These are phyloP conservation scores for Hipparchia sbordonii DNA, from an alignment of 2,888 invertebrate species.

Conservation along the genomic window DNA sequence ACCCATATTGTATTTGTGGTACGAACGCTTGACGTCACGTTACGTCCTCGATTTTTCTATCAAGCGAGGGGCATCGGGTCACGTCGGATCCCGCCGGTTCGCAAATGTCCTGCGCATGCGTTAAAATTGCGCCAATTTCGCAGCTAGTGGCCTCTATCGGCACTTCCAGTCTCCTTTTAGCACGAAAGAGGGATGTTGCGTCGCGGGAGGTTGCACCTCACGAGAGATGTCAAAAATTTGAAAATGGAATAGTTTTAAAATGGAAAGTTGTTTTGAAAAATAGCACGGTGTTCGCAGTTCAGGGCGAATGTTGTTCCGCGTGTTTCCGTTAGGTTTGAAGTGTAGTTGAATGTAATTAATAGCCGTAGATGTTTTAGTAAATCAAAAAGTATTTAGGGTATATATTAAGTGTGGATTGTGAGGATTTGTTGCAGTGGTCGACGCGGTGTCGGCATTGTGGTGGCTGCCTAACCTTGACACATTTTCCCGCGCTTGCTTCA, in stretches of 20 bases:
- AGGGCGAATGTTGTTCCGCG: slow-evolving; percentile 43
- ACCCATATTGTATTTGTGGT: slow-evolving; percentile 71
- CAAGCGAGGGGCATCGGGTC: slow-evolving; percentile 74
- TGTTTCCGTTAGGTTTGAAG: slow-evolving; percentile 36
- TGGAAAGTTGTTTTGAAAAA: slow-evolving; percentile 44
- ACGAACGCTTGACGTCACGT: slow-evolving; percentile 76
- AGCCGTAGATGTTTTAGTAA: slow-evolving; percentile 31
- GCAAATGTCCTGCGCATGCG: slow-evolving; percentile 73
- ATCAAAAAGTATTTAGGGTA: slow-evolving; percentile 41
- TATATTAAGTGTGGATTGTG: slow-evolving; percentile 50
- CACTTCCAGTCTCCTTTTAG: slow-evolving; percentile 66
- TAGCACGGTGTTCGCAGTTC: slow-evolving; percentile 45
- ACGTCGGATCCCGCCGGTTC: slow-evolving; percentile 72
- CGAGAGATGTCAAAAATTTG: slow-evolving; percentile 68
- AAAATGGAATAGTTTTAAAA: slow-evolving; percentile 73
- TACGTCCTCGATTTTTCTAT: slow-evolving; percentile 81
- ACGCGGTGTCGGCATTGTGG: slow-evolving; percentile 61
- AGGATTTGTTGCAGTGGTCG: slow-evolving; percentile 63
- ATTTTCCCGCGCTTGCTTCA: slow-evolving; percentile 75
- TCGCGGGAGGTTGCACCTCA: slow-evolving; percentile 59
- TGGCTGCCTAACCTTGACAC: slow-evolving; percentile 78
- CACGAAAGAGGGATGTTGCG: slow-evolving; percentile 70
- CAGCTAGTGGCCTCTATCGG: slow-evolving; percentile 76
- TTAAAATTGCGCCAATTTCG: slow-evolving; percentile 80
- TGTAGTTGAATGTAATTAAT: slow-evolving; percentile 33